phyloP scores from a whole-genome alignment of 2,113 vertebrate genomes.

The Pelmatolapia mariae region DNA sequence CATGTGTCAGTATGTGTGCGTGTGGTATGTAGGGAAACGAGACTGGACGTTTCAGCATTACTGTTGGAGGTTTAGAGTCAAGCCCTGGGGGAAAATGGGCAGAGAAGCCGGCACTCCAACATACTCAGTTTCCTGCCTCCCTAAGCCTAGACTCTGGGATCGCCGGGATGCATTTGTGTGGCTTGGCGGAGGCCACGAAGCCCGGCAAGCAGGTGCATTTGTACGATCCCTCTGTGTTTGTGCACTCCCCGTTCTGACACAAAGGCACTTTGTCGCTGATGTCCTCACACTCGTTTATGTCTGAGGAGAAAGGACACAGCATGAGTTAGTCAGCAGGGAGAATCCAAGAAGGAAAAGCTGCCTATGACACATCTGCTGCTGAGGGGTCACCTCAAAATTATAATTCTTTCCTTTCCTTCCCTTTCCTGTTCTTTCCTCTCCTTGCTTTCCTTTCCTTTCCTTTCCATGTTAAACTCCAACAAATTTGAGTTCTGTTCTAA shows the following conservation, averaged over 20 bases:
- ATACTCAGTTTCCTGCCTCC: conserved; percentile 53
- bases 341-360: conserved; percentile 14
- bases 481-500: background rate
- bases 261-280: conserved; percentile 78
- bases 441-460: background rate
- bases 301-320: conserved; percentile 57
- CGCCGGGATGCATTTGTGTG: conserved; percentile 81
- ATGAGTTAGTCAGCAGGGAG: background rate
- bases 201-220: conserved; percentile 83
- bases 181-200: conserved; percentile 73
- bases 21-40: background rate
- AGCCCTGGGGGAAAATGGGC: conserved; percentile 1
- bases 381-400: background rate
- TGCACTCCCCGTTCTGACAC: conserved; percentile 80
- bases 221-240: conserved; percentile 91
- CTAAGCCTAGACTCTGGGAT: conserved; percentile 36
- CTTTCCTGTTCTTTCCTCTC: background rate
- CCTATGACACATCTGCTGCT: conserved; percentile 3
- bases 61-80: conserved; percentile 57
- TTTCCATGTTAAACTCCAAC: background rate
- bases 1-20: background rate
- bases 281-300: conserved; percentile 91
- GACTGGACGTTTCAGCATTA: conserved; percentile 54
- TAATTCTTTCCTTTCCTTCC: background rate
- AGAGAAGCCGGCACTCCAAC: background rate